Base-by-base conservation (phyloP, 1,140 invertebrate species). In the Magallana ariakensis region DNA sequence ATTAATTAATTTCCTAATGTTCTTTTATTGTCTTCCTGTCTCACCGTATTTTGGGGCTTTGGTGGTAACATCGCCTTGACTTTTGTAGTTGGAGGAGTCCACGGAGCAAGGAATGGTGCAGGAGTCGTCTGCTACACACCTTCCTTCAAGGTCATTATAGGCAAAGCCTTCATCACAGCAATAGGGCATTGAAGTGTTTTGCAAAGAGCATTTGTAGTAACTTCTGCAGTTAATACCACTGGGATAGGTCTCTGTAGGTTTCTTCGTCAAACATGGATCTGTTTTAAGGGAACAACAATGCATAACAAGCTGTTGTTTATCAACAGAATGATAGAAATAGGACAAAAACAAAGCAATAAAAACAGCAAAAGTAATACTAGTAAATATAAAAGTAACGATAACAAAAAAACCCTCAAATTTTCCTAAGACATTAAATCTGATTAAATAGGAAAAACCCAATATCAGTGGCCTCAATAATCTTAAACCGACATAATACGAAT, bases 1-100 rank as follows among this genome's bases (percentile, higher is more conserved):
- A 46, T 46, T n/a, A n/a, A n/a, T n/a, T n/a, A n/a, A n/a, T 46
- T 46, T 46, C 33, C 33, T 46, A 46, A 46, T 46, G 33, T 46
- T 46, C 33, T 46, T 46, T 46, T 46, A 5, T 46, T 46, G 33
- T 5, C 33, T 46, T 46, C 33, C 33, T 46, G 33, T 46, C 33
- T 62, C 19, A 75, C 66, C 66, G 22, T 75, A 75, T 75, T 75
- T 75, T 22, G 66, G 66, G 13, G 66, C 66, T 10, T 75, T 75
- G 9, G 66, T 75, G 22, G 66, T 75, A 11, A 13, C 66, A 26
- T 16, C 13, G 66, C 66, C 58, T 60, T 10, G 22, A 13, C 13
- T 26, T 0, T 33, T 13, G 8, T 33, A 75, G 1, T 22, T 75
- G 13, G 66, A 11, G 22, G 66, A 75, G 11, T 75, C 66, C 4